Evolutionary conservation across 2,888 invertebrate species (phyloP), one percentile per base, ranked within the genome.

Genomic region (Orgyia antiqua): DNA sequence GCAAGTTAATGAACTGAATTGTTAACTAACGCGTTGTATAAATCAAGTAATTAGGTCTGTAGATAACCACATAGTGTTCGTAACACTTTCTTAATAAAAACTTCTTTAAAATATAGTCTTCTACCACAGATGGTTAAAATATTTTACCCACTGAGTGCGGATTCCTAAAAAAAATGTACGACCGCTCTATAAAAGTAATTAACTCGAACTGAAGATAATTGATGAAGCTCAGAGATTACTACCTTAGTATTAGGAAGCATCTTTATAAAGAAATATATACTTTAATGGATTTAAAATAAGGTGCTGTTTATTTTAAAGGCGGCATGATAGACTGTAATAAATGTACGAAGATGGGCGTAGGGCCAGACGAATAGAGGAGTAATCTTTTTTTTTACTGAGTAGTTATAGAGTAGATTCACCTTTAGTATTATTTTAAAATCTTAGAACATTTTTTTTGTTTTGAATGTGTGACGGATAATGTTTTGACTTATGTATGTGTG

Each of bases 101-200:
- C 5, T 24, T 18, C 15, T 27, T 30, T 21, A 24, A 24, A 31
- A 28, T 12, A n/a, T 9, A 23, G 26, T 31, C 12, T 10, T 3
- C 4, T 7, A 5, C 13, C 31, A n/a, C 23, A 55, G 58, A 62
- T 51, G 50, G 61, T 66, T 65, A 65, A 62, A 63, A 42, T 19
- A 34, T 21, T n/a, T 48, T 42, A 38, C 40, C 60, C 65, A 68
- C 58, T 49, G 57, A 51, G 56, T 54, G 47, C 45, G 53, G 53
- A 50, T 38, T 35, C 39, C 52, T 50, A 52, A 52, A 52, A 51
- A 15, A 50, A 47, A 52, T 40, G 39, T 31, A 26, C 58, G 62
- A 54, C 67, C 69, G 78, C 71, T 80, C 83, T 83, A 86, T 86
- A 86, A 84, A 86, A 84, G 80, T 83, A 84, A 86, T 86, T 86